Percentiles rank a stretch among this genome's conserved stretches.
Evolutionary conservation across 2,888 invertebrate species (phyloP).

Genomic region (Entomobrya multifasciata): DNA sequence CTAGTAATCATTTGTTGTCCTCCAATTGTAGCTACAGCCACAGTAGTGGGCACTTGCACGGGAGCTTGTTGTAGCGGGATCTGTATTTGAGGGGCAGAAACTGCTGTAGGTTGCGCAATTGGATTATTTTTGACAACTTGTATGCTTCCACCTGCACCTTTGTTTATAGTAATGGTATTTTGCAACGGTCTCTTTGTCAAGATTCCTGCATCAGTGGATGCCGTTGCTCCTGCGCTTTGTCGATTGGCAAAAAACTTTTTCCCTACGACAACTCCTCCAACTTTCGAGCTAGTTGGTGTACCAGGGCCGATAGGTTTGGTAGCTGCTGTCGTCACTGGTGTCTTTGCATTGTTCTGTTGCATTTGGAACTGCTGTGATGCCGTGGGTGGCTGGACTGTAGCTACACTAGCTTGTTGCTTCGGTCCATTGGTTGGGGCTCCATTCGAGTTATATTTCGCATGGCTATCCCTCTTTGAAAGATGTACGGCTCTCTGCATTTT

Average conservation of each 20-base stretch:
- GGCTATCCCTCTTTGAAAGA: slow-evolving; percentile 88
- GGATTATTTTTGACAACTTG: slow-evolving; percentile 52
- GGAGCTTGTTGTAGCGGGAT: background rate
- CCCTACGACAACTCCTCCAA: slow-evolving; percentile 52
- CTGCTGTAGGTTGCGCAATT: background rate
- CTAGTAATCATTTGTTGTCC: slow-evolving; percentile 2
- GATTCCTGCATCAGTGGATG: slow-evolving; percentile 22
- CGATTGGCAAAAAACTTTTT: slow-evolving; percentile 65
- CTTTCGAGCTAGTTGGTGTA: slow-evolving; percentile 66
- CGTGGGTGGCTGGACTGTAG: slow-evolving; percentile 77
- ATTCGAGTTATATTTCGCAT: slow-evolving; percentile 84
- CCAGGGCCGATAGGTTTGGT: background rate
- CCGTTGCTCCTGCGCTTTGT: slow-evolving; percentile 36
- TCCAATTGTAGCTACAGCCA: slow-evolving; percentile 14
- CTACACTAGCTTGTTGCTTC: slow-evolving; percentile 80
- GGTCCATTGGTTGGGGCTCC: slow-evolving; percentile 85
- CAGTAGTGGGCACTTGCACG: slow-evolving; percentile 20
- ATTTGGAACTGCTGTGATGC: slow-evolving; percentile 73
- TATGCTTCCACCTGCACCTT: slow-evolving; percentile 49
- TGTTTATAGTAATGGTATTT: slow-evolving; percentile 54
- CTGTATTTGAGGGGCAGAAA: background rate
- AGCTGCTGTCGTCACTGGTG: background rate
- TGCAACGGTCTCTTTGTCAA: slow-evolving; percentile 48
- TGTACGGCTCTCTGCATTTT: slow-evolving; percentile 93
- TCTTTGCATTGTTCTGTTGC: slow-evolving; percentile 55